Evolutionary conservation across 2,888 invertebrate species (phyloP), one percentile per base, ranked within the genome.

Genomic region (Ceramica pisi): DNA sequence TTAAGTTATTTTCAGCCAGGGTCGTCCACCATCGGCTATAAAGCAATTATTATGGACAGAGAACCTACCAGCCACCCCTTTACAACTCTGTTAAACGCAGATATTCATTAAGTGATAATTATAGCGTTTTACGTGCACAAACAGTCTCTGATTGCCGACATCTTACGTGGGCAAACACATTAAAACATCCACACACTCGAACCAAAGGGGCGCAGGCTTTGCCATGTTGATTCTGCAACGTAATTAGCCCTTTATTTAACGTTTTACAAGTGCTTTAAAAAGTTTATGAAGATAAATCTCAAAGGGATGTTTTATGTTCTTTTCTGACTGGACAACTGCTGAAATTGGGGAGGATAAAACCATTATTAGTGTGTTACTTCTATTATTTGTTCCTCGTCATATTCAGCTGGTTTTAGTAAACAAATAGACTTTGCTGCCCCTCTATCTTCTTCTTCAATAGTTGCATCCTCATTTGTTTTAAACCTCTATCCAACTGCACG

Each of bases 161-260:
- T 81, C 82, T 81, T 78, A 71, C 71, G 63, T 81, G 60, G 44
- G 65, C 56, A 81, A 80, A 80, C 82, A 80, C 78, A 78, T 72
- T 81, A 72, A 78, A 78, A 68, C n/a, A n/a, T 81, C 65, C 51
- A 60, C 72, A 56, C 66, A 66, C 82, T 59, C 55, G n/a, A 81
- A 61, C 55, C 59, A 46, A 75, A 69, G 64, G 69, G 69, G 57
- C 56, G 65, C 60, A 70, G 59, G 51, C 55, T 66, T 63, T 26
- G 70, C 78, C n/a, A 57, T 75, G 81, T 80, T 78, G 75, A 75
- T 80, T 66, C 26, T 70, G 66, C 59, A 56, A 60, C 50, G 46
- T 63, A 78, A 78, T 76, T 65, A 80, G 61, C 10, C 38, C 31
- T 48, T 55, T 64, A 64, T 80, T 57, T 48, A 64, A 53, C 56